Evolutionary conservation across 2,113 vertebrate genomes (phyloP), one percentile per base, ranked within the genome.

Genomic region (Dunckerocampus dactyliophorus): DNA sequence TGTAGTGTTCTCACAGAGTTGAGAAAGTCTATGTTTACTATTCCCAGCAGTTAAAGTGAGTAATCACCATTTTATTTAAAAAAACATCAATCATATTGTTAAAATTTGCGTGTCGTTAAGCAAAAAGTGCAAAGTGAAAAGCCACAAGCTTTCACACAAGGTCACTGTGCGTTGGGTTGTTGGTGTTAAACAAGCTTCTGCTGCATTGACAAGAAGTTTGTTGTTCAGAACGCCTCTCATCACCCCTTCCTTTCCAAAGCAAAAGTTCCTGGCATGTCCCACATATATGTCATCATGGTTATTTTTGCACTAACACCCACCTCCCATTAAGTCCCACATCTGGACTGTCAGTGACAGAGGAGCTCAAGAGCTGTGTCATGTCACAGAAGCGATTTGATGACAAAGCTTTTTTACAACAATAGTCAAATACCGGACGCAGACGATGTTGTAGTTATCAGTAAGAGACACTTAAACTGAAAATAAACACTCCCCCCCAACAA

Each of bases 61-160:
- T 34, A 15, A 15, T 61, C 37, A 71, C 59, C 46, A 12, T 31
- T 59, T 66, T 60, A 79, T 74, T 63, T 60, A 58, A 71, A 79
- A 71, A 79, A 76, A 62, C 74, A 24, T 53, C 46, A 34, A 34
- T 53, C 69, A 54, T 58, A 57, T 58, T 20, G 37, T 59, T 14
- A 16, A 65, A 69, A 80, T 83, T 78, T 80, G 39, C 71, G 66
- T 71, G 67, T 68, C 74, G 75, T 73, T 74, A 60, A 72, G 65
- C 79, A 65, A 74, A 76, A 84, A 82, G 82, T 79, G 82, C 82
- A 76, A 84, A 83, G 77, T 77, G 64, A 71, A 54, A 77, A 75
- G 57, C 50, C 55, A 17, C 81, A 76, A 82, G 79, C 69, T 75
- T 73, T 71, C 72, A 82, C 82, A 80, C 80, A 69, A 73, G 84